Evolutionary conservation across 2,797 vertebrate species (phyloP).

Genomic region (Eurystomus glaucurus): DNA sequence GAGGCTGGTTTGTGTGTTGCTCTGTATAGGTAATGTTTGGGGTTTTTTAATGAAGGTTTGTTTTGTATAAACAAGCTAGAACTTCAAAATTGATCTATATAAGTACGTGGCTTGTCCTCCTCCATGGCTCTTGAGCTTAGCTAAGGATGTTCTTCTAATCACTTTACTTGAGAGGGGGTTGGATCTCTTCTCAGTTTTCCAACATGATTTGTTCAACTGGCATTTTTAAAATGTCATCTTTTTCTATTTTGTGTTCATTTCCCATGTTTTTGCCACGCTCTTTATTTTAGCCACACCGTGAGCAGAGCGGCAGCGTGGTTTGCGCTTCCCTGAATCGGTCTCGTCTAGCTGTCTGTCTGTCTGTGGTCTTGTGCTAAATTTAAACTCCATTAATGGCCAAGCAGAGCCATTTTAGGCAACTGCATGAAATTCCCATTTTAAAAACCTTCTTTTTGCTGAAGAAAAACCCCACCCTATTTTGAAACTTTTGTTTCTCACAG

Average conservation of each 20-base stretch:
- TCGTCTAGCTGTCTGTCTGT: constrained; percentile 28
- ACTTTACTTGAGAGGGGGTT: background rate
- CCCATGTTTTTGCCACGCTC: background rate
- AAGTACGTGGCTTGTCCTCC: fast-evolving
- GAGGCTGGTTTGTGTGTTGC: background rate
- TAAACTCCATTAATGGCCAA: constrained; percentile 56
- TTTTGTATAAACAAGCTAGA: background rate
- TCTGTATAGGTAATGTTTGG: background rate
- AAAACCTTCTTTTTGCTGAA: constrained; percentile 41
- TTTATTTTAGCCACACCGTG: background rate
- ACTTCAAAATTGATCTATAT: background rate
- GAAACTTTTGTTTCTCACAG: constrained; percentile 36
- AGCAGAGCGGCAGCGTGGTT: constrained; percentile 7
- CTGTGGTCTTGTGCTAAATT: constrained; percentile 67
- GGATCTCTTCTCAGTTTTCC: background rate
- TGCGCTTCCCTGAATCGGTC: background rate
- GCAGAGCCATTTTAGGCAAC: constrained; percentile 41
- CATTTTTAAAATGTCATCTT: background rate
- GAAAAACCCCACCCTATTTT: background rate
- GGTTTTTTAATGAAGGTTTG: background rate
- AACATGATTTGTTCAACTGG: background rate
- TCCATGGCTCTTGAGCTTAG: background rate
- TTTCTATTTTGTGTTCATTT: constrained; percentile 6
- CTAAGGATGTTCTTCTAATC: background rate
- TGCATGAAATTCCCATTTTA: constrained; percentile 48